phyloP scores from a whole-genome alignment of 2,888 invertebrate species.

The Drosophila picticornis region DNA sequence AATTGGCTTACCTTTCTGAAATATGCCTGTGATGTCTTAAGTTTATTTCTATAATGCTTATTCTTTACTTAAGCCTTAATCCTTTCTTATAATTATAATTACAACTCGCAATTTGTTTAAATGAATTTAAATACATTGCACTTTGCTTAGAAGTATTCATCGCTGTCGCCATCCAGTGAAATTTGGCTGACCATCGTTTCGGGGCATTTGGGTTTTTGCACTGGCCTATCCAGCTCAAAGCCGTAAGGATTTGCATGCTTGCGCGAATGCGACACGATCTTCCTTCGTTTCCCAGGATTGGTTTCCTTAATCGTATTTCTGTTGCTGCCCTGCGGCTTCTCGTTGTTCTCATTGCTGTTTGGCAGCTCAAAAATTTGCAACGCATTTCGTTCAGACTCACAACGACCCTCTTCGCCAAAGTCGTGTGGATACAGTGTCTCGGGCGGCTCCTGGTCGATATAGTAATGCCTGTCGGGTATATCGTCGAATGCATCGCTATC shows the following conservation, averaged over 20 bases:
- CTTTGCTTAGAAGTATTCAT: slow-evolving; percentile 15
- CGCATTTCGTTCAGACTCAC: slow-evolving; percentile 12
- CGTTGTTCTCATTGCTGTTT: not conserved
- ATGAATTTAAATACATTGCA: slow-evolving; percentile 4
- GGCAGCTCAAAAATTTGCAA: slow-evolving; percentile 6
- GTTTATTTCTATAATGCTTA: not conserved
- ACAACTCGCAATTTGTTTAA: not conserved
- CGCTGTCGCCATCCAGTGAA: slow-evolving; percentile 25
- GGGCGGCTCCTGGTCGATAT: slow-evolving; percentile 49
- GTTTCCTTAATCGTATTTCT: not conserved
- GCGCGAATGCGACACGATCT: slow-evolving; percentile 12
- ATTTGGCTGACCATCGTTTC: slow-evolving; percentile 52
- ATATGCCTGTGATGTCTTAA: not conserved
- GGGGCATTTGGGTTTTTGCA: slow-evolving; percentile 45
- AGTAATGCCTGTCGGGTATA: slow-evolving; percentile 64
- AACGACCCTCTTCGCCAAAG: slow-evolving; percentile 64
- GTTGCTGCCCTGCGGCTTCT: slow-evolving; percentile 1
- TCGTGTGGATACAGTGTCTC: slow-evolving; percentile 46
- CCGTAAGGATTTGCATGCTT: not conserved
- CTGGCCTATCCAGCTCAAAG: slow-evolving; percentile 20
- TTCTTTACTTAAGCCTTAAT: not conserved
- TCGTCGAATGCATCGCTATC: slow-evolving; percentile 47
- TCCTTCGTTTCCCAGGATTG: slow-evolving; percentile 7
- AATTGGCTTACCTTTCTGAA: not conserved
- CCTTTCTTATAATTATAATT: not conserved